A percentile compares a stretch with the other conserved stretches of the same genome.
These are phyloP conservation scores for Phaetusa simplex DNA, from an alignment of 2,113 vertebrate genomes.

Conservation along the genomic window DNA sequence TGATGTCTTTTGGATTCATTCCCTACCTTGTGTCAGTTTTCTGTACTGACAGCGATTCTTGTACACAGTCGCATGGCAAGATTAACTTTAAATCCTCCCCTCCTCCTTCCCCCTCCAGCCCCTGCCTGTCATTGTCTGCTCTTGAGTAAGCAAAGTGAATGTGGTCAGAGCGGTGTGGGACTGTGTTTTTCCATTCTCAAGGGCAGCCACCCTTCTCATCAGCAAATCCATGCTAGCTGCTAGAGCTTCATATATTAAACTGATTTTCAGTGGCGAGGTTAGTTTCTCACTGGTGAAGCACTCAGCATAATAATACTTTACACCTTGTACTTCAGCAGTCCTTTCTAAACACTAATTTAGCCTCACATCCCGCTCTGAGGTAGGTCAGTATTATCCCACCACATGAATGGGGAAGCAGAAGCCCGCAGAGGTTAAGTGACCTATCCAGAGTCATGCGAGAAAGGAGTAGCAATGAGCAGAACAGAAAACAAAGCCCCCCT, in stretches of 20 bases:
- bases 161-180: conserved; percentile 43
- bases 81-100: conserved; percentile 71
- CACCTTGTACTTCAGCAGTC: conserved; percentile 38
- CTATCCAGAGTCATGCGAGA: not conserved
- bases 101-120: conserved; percentile 61
- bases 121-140: conserved; percentile 75
- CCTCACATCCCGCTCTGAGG: not conserved
- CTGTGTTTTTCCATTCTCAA: conserved; percentile 69
- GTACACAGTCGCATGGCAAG: conserved; percentile 61
- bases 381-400: conserved; percentile 29
- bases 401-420: not conserved
- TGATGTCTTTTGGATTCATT: conserved; percentile 67
- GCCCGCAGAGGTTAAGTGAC: conserved; percentile 26
- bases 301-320: conserved; percentile 67
- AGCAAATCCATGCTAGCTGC: conserved; percentile 64
- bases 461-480: not conserved
- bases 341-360: conserved; percentile 31
- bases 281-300: conserved; percentile 60
- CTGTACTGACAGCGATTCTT: conserved; percentile 70
- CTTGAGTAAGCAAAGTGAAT: conserved; percentile 75
- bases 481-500: not conserved
- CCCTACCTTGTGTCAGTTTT: conserved; percentile 63
- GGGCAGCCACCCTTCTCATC: conserved; percentile 71
- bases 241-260: conserved; percentile 60
- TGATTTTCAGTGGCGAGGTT: conserved; percentile 67